Percentiles rank a stretch among this genome's conserved stretches.
phyloP scores from a whole-genome alignment of 2,113 vertebrate genomes.

The Hippolais icterina region DNA sequence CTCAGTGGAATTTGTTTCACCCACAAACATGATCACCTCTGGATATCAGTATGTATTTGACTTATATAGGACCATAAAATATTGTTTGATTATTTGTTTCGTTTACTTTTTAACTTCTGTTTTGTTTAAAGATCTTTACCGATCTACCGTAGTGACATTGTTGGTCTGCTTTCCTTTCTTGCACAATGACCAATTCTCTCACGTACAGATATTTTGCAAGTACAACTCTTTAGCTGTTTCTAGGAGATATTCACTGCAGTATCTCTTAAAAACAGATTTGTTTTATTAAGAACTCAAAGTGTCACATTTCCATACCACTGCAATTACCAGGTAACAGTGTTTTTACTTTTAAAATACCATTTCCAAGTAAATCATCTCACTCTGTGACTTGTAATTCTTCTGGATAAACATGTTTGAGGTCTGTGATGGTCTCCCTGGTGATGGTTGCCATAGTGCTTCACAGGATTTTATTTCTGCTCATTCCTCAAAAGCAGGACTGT shows the following conservation, averaged over 20 bases:
- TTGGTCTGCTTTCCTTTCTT: neutral
- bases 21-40: neutral
- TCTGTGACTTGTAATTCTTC: neutral
- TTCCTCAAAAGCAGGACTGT: slow-evolving; percentile 51
- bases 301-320: neutral
- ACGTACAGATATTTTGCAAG: neutral
- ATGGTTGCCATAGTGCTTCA: slow-evolving; percentile 57
- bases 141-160: neutral
- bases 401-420: slow-evolving; percentile 44
- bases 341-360: slow-evolving; percentile 39
- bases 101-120: fast-evolving
- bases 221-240: neutral
- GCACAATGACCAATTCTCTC: neutral
- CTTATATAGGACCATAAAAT: neutral
- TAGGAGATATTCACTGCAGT: neutral
- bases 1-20: neutral
- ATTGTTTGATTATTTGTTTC: neutral
- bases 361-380: slow-evolving; percentile 36
- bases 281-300: neutral
- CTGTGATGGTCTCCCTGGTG: slow-evolving; percentile 51
- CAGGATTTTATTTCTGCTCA: slow-evolving; percentile 38
- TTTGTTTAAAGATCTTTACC: neutral
- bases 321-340: slow-evolving; percentile 21
- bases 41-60: neutral
- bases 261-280: neutral